Percentiles rank a stretch among this genome's conserved stretches.
phyloP scores from a whole-genome alignment of 2,797 vertebrate genomes.

The Poeciliopsis presidionis region DNA sequence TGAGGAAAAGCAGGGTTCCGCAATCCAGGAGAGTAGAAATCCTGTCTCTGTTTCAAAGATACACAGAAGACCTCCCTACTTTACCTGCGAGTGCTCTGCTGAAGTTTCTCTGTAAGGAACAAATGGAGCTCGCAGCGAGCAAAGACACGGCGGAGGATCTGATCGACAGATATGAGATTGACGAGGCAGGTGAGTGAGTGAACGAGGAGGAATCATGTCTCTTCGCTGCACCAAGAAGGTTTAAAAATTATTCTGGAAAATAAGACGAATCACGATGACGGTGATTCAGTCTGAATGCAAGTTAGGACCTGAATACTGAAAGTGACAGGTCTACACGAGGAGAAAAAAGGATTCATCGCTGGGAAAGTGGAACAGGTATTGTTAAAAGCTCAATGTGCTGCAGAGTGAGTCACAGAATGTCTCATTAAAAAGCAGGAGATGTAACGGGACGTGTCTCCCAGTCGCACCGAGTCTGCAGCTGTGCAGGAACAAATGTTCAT shows the following conservation, averaged over 20 bases:
- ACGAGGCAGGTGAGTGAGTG: slow-evolving; percentile 81
- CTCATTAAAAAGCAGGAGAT: slow-evolving; percentile 16
- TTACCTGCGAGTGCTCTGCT: slow-evolving; percentile 68
- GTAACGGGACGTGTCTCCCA: slow-evolving; percentile 2
- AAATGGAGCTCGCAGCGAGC: slow-evolving; percentile 64
- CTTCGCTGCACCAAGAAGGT: slow-evolving; percentile 11
- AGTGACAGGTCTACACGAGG: slow-evolving; percentile 10
- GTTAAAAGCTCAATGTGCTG: slow-evolving; percentile 7
- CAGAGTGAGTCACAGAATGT: slow-evolving; percentile 16
- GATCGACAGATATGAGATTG: slow-evolving; percentile 86
- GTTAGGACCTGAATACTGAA: slow-evolving; percentile 7
- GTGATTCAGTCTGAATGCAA: slow-evolving; percentile 37
- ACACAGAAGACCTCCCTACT: slow-evolving; percentile 59
- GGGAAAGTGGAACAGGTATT: slow-evolving; percentile 49
- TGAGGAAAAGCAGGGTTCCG: slow-evolving; percentile 55
- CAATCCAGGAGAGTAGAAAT: slow-evolving; percentile 75
- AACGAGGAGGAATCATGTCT: slow-evolving; percentile 6
- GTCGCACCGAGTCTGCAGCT: background rate
- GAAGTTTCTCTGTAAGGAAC: slow-evolving; percentile 83
- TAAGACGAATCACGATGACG: background rate
- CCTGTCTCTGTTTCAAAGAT: slow-evolving; percentile 75
- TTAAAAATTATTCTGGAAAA: background rate
- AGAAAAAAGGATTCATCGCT: slow-evolving; percentile 35
- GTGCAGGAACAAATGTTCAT: background rate
- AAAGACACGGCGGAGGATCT: slow-evolving; percentile 64